Conservation (phyloP, 2,113 vertebrate genomes). For the Talpa occidentalis region DNA sequence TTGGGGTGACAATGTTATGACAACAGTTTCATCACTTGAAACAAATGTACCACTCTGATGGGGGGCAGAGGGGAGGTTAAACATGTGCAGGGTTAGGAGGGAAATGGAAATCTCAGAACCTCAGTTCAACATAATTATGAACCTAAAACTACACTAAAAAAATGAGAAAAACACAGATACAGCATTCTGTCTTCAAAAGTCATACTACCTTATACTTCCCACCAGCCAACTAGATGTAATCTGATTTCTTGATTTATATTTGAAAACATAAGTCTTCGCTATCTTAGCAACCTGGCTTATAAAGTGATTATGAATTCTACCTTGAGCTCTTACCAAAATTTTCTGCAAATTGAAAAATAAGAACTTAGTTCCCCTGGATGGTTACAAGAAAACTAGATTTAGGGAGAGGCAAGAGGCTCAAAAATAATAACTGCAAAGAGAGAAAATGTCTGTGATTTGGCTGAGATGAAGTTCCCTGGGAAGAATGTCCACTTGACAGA, state of each 20-base stretch:
- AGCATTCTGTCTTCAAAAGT: background rate
- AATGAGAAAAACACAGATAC: background rate
- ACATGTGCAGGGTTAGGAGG: background rate
- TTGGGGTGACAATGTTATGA: background rate
- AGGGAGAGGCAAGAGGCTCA: background rate
- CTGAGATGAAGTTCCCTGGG: background rate
- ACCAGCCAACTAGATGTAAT: background rate
- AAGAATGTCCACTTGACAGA: background rate
- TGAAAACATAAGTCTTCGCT: background rate
- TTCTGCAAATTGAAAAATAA: conserved; percentile 43
- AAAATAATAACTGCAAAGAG: background rate
- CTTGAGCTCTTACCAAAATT: background rate
- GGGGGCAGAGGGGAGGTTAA: no score
- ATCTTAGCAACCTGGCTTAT: background rate
- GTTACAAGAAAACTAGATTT: background rate
- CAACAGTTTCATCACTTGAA: background rate
- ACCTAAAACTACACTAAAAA: background rate
- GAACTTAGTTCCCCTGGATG: background rate
- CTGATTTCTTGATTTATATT: background rate
- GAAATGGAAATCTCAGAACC: background rate
- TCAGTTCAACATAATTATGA: background rate
- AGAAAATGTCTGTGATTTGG: background rate
- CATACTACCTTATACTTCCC: background rate
- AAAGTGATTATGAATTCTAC: conserved; percentile 5
- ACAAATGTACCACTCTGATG: background rate